Base-by-base conservation (phyloP, 2,113 vertebrate genomes). In the Corapipo altera region DNA sequence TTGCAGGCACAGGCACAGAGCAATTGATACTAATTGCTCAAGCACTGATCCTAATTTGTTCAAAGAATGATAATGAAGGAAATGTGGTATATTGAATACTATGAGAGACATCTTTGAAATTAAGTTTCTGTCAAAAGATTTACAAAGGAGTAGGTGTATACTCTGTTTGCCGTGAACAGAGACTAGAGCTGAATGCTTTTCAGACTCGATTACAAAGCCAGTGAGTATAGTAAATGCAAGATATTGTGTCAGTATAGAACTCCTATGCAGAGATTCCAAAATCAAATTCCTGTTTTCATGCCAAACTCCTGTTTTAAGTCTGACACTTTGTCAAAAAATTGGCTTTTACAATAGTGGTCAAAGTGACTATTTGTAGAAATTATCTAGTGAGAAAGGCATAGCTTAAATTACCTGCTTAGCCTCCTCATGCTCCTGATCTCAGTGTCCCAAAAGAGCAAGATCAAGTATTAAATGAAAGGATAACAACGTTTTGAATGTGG, bases 11-110 rank as follows among this genome's bases (percentile, higher is more conserved):
- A 92, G 76, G 21, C 61, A 69, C 12, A 30, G 22, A 82, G 11
- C 12, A 88, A 85, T 76, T 91, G 30, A 66, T 87, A 35, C 35
- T 96, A 95, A 90, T 95, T 96, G 22, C 22, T 93, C 33, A 24
- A 91, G 49, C 44, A 75, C 48, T 48, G 30, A 74, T 75, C 39
- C 41, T 89, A 72, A 70, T 91, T 93, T 79, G 12, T 75, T 87
- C 41, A 59, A 66, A 28, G 44, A 86, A 87, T 78, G 19, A 33
- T 61, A 92, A 91, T 71, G 54, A 94, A 66, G 39, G 30, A 88
- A 91, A 51, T 2, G 2, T 67, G 8, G 12, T 75, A 33, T 14
- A 7, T 65, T 87, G 89, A 93, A 75, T 44, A 58, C 21, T 49
- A 8, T 67, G 69, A 92, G 28, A 70, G 66, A 77, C 57, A 69